Evolutionary conservation across 2,888 invertebrate species (phyloP).

Genomic region (Cerastis rubricosa): DNA sequence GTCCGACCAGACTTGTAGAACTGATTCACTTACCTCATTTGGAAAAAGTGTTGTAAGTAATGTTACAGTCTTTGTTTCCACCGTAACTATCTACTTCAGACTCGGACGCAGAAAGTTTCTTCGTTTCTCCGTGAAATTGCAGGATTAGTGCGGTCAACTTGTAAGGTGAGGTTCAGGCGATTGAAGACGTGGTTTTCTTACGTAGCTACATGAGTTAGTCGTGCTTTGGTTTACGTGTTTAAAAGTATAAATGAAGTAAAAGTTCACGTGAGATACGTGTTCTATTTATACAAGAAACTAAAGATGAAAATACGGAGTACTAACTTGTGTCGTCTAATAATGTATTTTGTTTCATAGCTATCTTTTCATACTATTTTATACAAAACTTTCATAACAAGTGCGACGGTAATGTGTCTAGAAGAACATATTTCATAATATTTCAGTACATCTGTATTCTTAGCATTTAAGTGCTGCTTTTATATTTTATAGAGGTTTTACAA

Average conservation of each 20-base stretch:
- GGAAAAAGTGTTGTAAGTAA: slow-evolving; percentile 71
- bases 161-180: slow-evolving; percentile 47
- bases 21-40: slow-evolving; percentile 81
- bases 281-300: slow-evolving; percentile 5
- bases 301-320: background rate
- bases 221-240: background rate
- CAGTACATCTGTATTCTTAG: background rate
- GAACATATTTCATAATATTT: slow-evolving; percentile 21
- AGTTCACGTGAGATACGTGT: background rate
- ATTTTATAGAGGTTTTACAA: slow-evolving; percentile 7
- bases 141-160: slow-evolving; percentile 56
- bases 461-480: slow-evolving; percentile 8
- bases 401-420: background rate
- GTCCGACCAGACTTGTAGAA: slow-evolving; percentile 71
- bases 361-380: background rate
- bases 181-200: slow-evolving; percentile 44
- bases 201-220: slow-evolving; percentile 15
- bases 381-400: slow-evolving; percentile 7
- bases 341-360: slow-evolving; percentile 8
- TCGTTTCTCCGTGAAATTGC: slow-evolving; percentile 54
- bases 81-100: slow-evolving; percentile 57
- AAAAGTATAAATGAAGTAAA: slow-evolving; percentile 3
- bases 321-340: background rate
- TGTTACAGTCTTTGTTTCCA: slow-evolving; percentile 67
- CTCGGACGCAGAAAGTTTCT: slow-evolving; percentile 50